Evolutionary conservation across 1,140 invertebrate genomes (phyloP), one percentile per base, ranked within the genome.

Genomic region (Cheumatopsyche charites): DNA sequence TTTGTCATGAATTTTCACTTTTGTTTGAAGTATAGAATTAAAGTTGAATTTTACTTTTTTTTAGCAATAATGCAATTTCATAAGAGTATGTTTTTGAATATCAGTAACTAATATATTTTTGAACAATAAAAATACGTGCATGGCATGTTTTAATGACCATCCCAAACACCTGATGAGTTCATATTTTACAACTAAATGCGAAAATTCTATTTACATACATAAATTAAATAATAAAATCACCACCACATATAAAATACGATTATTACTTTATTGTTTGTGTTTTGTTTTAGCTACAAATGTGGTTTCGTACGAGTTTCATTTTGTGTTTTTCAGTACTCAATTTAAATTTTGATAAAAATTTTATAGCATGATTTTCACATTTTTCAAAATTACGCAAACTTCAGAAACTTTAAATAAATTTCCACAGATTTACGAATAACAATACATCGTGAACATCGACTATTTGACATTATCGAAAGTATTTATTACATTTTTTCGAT

Each of bases 261-360:
- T 17, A 7, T 52, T 3, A 62, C 25, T 65, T 42, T 65, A 4
- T n/a, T n/a, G n/a, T n/a, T n/a, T n/a, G n/a, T n/a, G 17, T 65
- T 65, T n/a, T 42, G 29, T 42, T 43, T 45, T 45, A 17, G 13
- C 29, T 45, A 4, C 13, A 45, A 47, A 47, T 66, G 63, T 66
- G 63, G 63, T 66, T 66, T 23, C 63, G 63, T 66, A 66, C 63
- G 42, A 66, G 62, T 42, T 63, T 63, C n/a, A 63, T 63, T 58
- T 58, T 58, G 21, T 58, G 55, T 58, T 23, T 6, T 13, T 52
- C 13, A 45, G 17, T 12, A n/a, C 17, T 45, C 2, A 45, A 15
- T 17, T 19, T 58, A 13, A 12, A 23, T 58, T 25, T 23, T 21
- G 9, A 25, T 58, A 58, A 12, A 58, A 21, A 58, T 58, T 58